These are phyloP conservation scores for Ursus arctos DNA, from an alignment of 2,113 vertebrate species.

Conservation along the genomic window DNA sequence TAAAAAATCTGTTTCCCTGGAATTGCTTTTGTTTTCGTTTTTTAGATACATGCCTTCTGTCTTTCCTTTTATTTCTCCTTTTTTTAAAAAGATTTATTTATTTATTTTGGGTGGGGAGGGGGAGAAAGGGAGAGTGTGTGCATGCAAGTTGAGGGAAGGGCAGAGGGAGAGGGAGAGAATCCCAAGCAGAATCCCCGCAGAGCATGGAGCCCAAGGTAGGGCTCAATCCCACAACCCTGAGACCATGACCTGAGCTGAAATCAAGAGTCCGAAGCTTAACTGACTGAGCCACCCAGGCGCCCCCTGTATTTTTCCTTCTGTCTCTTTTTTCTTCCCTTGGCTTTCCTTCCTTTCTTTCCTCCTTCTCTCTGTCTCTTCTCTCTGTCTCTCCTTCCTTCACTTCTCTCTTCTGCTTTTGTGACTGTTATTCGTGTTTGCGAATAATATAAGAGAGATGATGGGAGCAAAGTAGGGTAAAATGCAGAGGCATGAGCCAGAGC, in stretches of 20 bases:
- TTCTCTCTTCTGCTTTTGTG: not conserved
- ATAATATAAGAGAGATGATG: not conserved
- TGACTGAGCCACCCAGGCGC: not conserved
- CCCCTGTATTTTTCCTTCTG: not conserved
- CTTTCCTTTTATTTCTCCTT: not conserved
- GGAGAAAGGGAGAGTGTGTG: not conserved
- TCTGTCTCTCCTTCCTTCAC: not conserved
- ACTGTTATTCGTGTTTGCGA: not conserved
- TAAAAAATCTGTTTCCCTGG: not conserved
- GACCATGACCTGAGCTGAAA: not conserved
- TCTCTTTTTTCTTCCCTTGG: not conserved
- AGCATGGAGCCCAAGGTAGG: not conserved
- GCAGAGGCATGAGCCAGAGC: not conserved
- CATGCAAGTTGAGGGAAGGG: too few relatives aligned
- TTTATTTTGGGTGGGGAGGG: not conserved
- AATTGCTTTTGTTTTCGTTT: not conserved
- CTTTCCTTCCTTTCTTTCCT: not conserved
- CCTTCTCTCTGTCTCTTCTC: not conserved
- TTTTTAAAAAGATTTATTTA: not conserved
- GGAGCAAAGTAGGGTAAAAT: not conserved
- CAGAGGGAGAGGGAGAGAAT: not conserved
- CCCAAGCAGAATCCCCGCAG: not conserved
- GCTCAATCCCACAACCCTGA: not conserved
- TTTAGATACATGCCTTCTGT: not conserved
- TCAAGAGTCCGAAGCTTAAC: not conserved